Evolutionary conservation across 2,113 vertebrate genomes (phyloP).

Genomic region (Seriola dumerili): DNA sequence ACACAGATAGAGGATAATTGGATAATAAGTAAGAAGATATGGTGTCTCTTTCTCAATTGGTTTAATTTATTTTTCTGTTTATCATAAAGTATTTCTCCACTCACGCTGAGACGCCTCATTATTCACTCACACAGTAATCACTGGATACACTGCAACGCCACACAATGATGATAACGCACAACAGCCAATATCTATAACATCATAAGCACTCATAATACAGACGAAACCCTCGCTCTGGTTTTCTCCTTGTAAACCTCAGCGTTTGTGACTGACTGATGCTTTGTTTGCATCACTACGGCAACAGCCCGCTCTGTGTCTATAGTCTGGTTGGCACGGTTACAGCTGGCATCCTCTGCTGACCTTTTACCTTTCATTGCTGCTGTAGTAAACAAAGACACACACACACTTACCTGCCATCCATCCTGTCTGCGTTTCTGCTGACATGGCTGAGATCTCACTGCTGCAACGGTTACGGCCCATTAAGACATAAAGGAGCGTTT

Average conservation of each 20-base stretch:
- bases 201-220: conserved; percentile 7
- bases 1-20: conserved; percentile 59
- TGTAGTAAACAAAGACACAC: neutral
- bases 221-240: neutral
- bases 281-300: conserved; percentile 38
- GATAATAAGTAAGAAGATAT: conserved; percentile 63
- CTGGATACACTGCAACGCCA: conserved; percentile 34
- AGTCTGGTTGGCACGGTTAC: conserved; percentile 50
- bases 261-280: neutral
- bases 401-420: neutral
- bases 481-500: neutral
- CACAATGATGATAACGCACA: conserved; percentile 39
- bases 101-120: conserved; percentile 57
- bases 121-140: conserved; percentile 56
- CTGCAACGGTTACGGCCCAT: neutral
- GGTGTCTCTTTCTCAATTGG: conserved; percentile 50
- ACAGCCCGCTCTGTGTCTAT: conserved; percentile 4
- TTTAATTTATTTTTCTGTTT: conserved; percentile 69
- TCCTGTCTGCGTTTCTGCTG: neutral
- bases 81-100: conserved; percentile 56
- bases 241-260: neutral
- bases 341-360: conserved; percentile 16
- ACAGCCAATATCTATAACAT: conserved; percentile 40
- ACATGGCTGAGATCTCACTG: neutral
- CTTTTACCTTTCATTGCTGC: conserved; percentile 24